Conservation (phyloP, 2,888 invertebrate genomes). For the Caenorhabditis sp. region DNA sequence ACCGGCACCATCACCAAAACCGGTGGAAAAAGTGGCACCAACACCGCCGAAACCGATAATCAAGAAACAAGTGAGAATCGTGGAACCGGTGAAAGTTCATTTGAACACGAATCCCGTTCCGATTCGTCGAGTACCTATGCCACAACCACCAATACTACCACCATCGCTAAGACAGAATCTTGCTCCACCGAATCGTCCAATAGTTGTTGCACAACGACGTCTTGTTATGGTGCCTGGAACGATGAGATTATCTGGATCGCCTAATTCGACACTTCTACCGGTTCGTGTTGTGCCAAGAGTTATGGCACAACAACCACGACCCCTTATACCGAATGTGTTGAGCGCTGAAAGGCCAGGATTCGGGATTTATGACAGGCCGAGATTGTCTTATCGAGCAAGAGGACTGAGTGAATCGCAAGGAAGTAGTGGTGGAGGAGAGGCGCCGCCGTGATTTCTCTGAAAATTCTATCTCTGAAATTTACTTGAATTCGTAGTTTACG, state of each 20-base stretch:
- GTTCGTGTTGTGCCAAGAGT: slow-evolving; percentile 12
- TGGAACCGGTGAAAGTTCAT: slow-evolving; percentile 4
- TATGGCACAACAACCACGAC: not conserved
- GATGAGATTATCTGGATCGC: not conserved
- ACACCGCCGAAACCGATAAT: slow-evolving; percentile 2
- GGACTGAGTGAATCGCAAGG: not conserved
- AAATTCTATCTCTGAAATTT: too few relatives aligned
- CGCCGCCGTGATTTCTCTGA: not conserved
- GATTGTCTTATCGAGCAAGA: slow-evolving; percentile 14
- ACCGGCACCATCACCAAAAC: not conserved
- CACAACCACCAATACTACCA: not conserved
- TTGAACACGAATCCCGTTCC: not conserved
- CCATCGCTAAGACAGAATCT: not conserved
- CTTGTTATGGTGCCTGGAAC: not conserved
- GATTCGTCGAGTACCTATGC: not conserved
- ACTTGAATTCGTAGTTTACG: too few relatives aligned
- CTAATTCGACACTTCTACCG: slow-evolving; percentile 3
- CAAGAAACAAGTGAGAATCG: slow-evolving; percentile 7
- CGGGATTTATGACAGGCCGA: slow-evolving; percentile 24
- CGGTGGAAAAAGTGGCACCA: not conserved
- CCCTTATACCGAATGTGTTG: not conserved
- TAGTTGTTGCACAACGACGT: not conserved
- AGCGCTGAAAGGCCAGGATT: slow-evolving; percentile 10
- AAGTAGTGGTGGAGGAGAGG: not conserved
- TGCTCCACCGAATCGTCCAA: slow-evolving; percentile 1